Percentiles rank a stretch among this genome's conserved stretches.
These are phyloP conservation scores for Orthosia gothica DNA, from an alignment of 2,888 invertebrate species.

Conservation along the genomic window DNA sequence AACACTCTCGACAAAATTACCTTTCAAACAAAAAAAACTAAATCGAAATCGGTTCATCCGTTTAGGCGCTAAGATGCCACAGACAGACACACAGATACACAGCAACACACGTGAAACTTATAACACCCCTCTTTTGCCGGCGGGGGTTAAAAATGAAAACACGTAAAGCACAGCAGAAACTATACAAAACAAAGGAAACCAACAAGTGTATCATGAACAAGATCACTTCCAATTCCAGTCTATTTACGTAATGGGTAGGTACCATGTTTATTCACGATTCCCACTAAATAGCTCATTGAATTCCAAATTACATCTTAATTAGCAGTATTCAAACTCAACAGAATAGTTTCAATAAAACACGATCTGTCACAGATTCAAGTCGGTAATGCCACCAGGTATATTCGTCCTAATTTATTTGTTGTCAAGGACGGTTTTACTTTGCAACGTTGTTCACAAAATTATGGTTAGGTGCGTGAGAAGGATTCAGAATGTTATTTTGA, in stretches of 20 bases:
- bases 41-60: too few relatives aligned
- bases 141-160: too few relatives aligned
- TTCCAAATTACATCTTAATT: conserved; percentile 48
- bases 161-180: too few relatives aligned
- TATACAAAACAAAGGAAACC: background rate
- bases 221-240: background rate
- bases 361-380: conserved; percentile 7
- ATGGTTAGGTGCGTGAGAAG: conserved; percentile 37
- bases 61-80: too few relatives aligned
- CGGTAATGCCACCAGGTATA: background rate
- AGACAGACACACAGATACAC: too few relatives aligned
- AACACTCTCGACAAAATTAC: too few relatives aligned
- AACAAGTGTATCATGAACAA: background rate
- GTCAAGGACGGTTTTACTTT: conserved; percentile 14
- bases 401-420: fast-evolving
- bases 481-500: conserved; percentile 44
- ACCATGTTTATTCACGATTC: conserved; percentile 11
- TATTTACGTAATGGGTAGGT: conserved; percentile 6
- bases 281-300: conserved; percentile 13
- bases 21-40: too few relatives aligned
- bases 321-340: conserved; percentile 38
- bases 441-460: conserved; percentile 18
- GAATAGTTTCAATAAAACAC: conserved; percentile 38
- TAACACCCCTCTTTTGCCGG: too few relatives aligned
- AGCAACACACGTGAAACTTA: too few relatives aligned